phyloP scores from a whole-genome alignment of 2,113 vertebrate species.

The Zosterops lateralis region DNA sequence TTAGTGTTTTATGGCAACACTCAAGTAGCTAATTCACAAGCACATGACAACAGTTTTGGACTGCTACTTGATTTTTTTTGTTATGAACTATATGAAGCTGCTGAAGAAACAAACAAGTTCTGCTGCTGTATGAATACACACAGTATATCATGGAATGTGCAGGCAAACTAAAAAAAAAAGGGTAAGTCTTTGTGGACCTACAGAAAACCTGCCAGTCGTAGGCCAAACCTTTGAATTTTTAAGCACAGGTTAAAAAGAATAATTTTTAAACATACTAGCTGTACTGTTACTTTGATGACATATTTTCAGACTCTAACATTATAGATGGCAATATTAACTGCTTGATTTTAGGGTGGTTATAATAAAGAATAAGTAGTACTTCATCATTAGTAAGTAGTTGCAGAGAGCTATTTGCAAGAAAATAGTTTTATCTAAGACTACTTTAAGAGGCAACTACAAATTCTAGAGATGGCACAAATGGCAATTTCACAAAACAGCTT shows the following conservation, averaged over 20 bases:
- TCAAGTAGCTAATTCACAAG: not conserved
- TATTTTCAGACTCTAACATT: not conserved
- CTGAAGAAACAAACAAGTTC: not conserved
- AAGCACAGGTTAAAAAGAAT: not conserved
- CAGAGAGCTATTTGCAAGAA: not conserved
- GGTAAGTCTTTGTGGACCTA: not conserved
- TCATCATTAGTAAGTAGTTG: not conserved
- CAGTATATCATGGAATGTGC: rapidly evolving
- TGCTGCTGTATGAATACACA: not conserved
- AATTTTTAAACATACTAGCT: not conserved
- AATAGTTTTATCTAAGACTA: not conserved
- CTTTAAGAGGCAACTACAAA: not conserved
- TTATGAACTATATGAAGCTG: not conserved
- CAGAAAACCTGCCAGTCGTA: not conserved
- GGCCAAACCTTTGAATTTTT: not conserved
- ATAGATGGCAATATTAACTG: not conserved
- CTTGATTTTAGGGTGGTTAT: not conserved
- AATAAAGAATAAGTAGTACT: not conserved
- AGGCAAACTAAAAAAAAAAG: not conserved
- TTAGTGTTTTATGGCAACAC: not conserved
- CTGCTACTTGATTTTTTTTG: not conserved
- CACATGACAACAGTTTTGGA: rapidly evolving
- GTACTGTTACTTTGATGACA: not conserved
- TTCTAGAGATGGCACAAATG: not conserved
- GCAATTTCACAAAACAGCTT: not conserved